Percentiles rank a stretch among this genome's conserved stretches.
phyloP scores from a whole-genome alignment of 2,888 invertebrate genomes.

The Hesperia comma region DNA sequence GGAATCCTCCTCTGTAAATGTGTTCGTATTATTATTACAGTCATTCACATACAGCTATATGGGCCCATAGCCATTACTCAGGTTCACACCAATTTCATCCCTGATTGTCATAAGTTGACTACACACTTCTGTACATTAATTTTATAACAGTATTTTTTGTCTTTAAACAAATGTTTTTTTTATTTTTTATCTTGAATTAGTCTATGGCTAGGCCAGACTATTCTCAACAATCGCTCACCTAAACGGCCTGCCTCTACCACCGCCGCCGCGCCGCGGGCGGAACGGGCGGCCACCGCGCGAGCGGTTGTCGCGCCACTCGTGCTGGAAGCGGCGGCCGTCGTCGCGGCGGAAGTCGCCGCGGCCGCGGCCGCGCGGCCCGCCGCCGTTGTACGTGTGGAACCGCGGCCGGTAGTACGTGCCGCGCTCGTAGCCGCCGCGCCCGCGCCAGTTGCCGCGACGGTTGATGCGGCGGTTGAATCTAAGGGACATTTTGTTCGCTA shows the following conservation, averaged over 20 bases:
- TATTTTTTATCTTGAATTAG: too few species aligned
- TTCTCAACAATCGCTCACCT: constrained; percentile 57
- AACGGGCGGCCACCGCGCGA: constrained; percentile 70
- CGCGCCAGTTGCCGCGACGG: constrained; percentile 81
- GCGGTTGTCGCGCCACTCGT: constrained; percentile 64
- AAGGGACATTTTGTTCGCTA: background rate
- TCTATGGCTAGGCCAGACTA: too few species aligned
- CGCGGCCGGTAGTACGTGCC: constrained; percentile 92
- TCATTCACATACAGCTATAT: too few species aligned
- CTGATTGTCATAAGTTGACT: too few species aligned
- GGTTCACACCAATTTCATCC: too few species aligned
- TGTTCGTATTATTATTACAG: too few species aligned
- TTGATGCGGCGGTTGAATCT: constrained; percentile 64
- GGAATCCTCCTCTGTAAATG: constrained; percentile 74
- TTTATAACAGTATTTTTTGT: too few species aligned
- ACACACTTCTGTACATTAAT: too few species aligned
- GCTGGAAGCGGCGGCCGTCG: constrained; percentile 55
- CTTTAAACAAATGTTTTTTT: too few species aligned
- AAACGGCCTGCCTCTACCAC: constrained; percentile 73
- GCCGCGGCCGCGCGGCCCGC: constrained; percentile 77
- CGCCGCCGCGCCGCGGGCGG: constrained; percentile 72
- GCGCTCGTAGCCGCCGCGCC: constrained; percentile 86
- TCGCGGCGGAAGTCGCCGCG: constrained; percentile 72
- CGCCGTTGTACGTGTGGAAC: constrained; percentile 87
- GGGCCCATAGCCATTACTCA: too few species aligned